Base-by-base conservation (phyloP, 2,113 vertebrate genomes). In the Puntigrus tetrazona region DNA sequence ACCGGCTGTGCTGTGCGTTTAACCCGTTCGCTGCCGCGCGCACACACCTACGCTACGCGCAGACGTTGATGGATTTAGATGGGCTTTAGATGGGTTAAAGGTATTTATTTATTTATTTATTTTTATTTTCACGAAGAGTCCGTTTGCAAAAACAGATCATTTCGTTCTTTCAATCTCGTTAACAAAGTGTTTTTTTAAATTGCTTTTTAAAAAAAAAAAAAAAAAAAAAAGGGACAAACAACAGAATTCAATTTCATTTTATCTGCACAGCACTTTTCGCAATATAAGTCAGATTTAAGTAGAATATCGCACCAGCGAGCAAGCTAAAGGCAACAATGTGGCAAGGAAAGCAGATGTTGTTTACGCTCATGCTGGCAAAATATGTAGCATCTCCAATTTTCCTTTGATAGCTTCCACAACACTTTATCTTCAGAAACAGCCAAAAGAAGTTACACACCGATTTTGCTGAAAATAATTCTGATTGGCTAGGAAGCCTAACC, bases 11-110 rank as follows among this genome's bases (percentile, higher is more conserved):
- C 82, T 43, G 43, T 84, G 74, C 72, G 4, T 69, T 87, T 86
- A 87, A 88, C 84, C 84, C 84, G 5, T 69, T 87, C 82, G 16
- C 18, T 83, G n/a, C 80, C 52, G 65, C 63, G 38, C 22, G 18
- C 31, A 34, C 18, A 38, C 61, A 43, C 47, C 38, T 78, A n/a
- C n/a, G 34, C 77, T 27, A n/a, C 20, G 20, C 1, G 34, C 5
- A 36, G 9, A 38, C 50, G 7, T 14, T 22, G 18, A 47, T 69
- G 31, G 31, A 69, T 11, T 36, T 22, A 31, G n/a, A n/a, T n/a
- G n/a, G n/a, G n/a, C n/a, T n/a, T n/a, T n/a, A n/a, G n/a, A n/a
- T 70, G 18, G 20, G 20, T 38, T 5, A 36, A 8, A 7, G 3
- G 7, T 9, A 52, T 20, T 31, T 7, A 63, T 31, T 65, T 6